phyloP scores from a whole-genome alignment of 2,888 invertebrate genomes.

The Tetanocera ferruginea region DNA sequence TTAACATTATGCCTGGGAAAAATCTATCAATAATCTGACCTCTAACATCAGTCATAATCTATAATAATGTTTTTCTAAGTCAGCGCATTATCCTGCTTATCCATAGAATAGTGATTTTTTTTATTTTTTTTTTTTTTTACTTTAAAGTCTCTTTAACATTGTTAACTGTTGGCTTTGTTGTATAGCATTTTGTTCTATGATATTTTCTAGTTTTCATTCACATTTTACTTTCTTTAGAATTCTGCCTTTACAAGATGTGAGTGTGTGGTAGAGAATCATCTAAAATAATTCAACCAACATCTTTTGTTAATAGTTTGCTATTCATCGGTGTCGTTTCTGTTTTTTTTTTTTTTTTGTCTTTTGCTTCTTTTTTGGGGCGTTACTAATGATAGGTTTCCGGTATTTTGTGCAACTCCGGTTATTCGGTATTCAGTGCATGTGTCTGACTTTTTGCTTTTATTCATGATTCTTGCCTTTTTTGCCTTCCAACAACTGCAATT shows the following conservation, averaged over 20 bases:
- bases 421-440: background rate
- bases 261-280: background rate
- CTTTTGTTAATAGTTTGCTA: constrained; percentile 10
- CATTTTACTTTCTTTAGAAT: background rate
- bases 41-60: background rate
- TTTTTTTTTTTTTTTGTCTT: background rate
- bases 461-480: background rate
- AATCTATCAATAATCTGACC: background rate
- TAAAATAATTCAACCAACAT: background rate
- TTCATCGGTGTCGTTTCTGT: background rate
- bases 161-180: background rate
- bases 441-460: constrained; percentile 11
- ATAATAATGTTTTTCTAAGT: background rate
- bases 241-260: background rate
- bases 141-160: background rate
- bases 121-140: background rate
- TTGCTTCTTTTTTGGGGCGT: constrained; percentile 19
- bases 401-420: constrained; percentile 5
- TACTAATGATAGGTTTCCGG: constrained; percentile 29
- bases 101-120: background rate
- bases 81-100: constrained; percentile 4
- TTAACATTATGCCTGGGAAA: background rate
- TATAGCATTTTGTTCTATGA: background rate
- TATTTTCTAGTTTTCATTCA: background rate
- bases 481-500: constrained; percentile 6